phyloP scores from a whole-genome alignment of 2,888 invertebrate species.

The Drosophila prolongata region DNA sequence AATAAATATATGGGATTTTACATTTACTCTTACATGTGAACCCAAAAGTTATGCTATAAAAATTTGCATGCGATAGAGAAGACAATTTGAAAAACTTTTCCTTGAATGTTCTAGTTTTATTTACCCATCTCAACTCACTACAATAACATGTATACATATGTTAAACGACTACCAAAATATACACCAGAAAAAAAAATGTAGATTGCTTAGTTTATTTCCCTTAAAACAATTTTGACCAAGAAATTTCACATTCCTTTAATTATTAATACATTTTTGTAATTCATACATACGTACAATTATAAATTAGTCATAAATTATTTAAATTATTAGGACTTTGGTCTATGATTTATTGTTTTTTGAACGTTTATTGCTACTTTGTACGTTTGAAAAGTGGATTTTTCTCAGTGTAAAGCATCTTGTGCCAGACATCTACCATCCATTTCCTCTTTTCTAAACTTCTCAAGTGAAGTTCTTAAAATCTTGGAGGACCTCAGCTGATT shows the following conservation, averaged over 20 bases:
- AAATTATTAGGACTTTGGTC: no score
- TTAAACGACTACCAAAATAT: not conserved
- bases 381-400: not conserved
- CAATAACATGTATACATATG: not conserved
- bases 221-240: no score
- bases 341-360: no score
- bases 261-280: no score
- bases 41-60: constrained; percentile 16
- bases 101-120: not conserved
- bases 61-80: not conserved
- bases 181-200: not conserved
- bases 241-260: no score
- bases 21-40: not conserved
- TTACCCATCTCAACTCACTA: not conserved
- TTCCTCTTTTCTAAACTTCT: constrained; percentile 14
- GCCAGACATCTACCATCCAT: constrained; percentile 1
- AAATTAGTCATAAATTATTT: no score
- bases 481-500: constrained; percentile 33
- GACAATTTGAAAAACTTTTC: not conserved
- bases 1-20: not conserved
- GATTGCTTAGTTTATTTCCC: no score
- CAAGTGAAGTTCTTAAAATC: constrained; percentile 31
- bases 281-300: no score
- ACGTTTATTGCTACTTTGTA: no score
- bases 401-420: not conserved